Base-by-base conservation (phyloP, 2,888 invertebrate genomes). In the Conops quadrifasciatus region DNA sequence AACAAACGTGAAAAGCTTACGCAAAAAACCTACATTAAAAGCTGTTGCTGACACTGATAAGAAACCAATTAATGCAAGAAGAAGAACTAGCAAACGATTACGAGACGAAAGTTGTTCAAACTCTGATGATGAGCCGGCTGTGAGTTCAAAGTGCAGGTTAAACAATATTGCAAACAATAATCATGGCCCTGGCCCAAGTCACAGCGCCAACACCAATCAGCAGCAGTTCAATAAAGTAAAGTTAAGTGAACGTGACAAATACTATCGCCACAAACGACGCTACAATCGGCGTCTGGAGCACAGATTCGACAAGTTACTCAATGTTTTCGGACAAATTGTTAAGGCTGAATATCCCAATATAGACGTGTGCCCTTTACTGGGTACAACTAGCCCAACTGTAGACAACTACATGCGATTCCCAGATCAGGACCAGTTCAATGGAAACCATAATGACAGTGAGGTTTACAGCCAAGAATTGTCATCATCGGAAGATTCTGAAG, bases 211-310 rank as follows among this genome's bases (percentile, higher is more conserved):
- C n/a, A n/a, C 15, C 60, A 28, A 16, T 28, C 2, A 30, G 11
- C 26, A 45, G 26, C 26, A 26, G 7, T 26, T 26, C 30, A 26
- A 19, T 1, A 43, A 59, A 65, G 9, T 66, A 30, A 24, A 1
- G 0, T 19, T 74, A 64, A 74, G 74, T n/a, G 78, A 79, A 72
- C 72, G 81, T 74, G 75, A 80, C 73, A 75, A 81, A 72, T 84
- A 85, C 73, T 84, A 84, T 73, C 79, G 79, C 13, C 84, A 84
- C 71, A 83, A 82, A 21, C 78, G 83, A 16, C 80, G 77, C 63
- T 82, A 77, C 45, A 80, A 84, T 71, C 79, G 80, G 47, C 78
- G 84, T 30, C 77, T 83, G 72, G 85, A 85, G 72, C 76, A 75
- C 58, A 82, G 82, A 15, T 74, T 84, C 2, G 81, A 80, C 70